Base-by-base conservation (phyloP, 2,888 invertebrate genomes). In the Synanthedon tipuliformis region DNA sequence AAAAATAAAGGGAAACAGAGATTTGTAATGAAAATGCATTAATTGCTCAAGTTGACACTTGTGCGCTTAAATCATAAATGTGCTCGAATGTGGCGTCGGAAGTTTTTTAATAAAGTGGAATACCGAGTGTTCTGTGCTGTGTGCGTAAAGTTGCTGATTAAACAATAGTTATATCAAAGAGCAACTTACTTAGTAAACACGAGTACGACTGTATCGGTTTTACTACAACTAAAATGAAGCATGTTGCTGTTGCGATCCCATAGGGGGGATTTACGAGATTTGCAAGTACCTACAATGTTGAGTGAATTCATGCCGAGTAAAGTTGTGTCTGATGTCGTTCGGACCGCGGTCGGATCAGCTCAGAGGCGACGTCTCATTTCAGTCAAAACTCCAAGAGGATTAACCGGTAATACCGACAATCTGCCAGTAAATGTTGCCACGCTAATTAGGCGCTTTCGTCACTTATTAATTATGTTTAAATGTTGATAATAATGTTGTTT, bases 371-470 rank as follows among this genome's bases (percentile, higher is more conserved):
- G 61, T 65, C 65, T 67, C 65, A 18, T 68, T 69, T 58, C 57
- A 56, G 61, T 56, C 61, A 59, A 61, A 60, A 65, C 61, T 69
- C 57, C 54, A 61, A 58, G 63, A 58, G 64, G 64, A 70, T 72
- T 75, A 75, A 68, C 67, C 65, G 69, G 66, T 64, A 62, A 66
- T 60, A 63, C 61, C 61, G 62, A 64, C 59, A 63, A 60, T 55
- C 49, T 54, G 57, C 57, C 59, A 63, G 60, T 64, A 45, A 45
- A 64, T 60, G 60, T 67, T 64, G 62, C 64, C 59, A 57, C 68
- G 65, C 66, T 66, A 68, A 71, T 73, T 69, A 65, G 59, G 55
- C 54, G 59, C 57, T 53, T 23, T 53, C 53, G 60, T 51, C 55
- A 58, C 16, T 49, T 41, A 41, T 41, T 41, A 59, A 56, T 57